Evolutionary conservation across 92 coral and sea anemone genomes (phyloP).

Genomic region (Epizoanthus stellaris): DNA sequence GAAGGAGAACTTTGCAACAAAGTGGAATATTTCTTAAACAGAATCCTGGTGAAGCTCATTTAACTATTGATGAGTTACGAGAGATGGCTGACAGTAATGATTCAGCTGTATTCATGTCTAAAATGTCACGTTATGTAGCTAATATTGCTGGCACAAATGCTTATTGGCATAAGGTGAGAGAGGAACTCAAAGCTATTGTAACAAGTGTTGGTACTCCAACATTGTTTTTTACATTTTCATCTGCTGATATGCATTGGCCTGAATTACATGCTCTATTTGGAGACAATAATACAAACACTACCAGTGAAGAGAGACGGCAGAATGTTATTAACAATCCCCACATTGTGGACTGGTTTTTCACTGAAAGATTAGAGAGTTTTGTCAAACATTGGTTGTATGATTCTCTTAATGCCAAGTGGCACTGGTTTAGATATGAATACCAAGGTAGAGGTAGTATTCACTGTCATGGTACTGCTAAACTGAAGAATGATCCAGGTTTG

Average conservation of each 20-base stretch:
- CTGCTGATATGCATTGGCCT: slow-evolving; percentile 49
- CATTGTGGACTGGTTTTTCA: slow-evolving; percentile 4
- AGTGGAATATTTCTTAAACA: not conserved
- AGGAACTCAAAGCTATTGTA: slow-evolving; percentile 5
- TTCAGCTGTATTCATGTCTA: slow-evolving; percentile 62
- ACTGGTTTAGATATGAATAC: too few species aligned
- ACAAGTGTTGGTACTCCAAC: slow-evolving; percentile 74
- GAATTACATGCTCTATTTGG: slow-evolving; percentile 48
- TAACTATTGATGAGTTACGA: slow-evolving; percentile 70
- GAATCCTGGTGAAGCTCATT: slow-evolving; percentile 21
- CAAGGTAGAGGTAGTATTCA: too few species aligned
- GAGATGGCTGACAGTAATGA: slow-evolving; percentile 66
- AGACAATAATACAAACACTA: slow-evolving; percentile 16
- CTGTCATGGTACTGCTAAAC: too few species aligned
- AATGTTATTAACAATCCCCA: slow-evolving; percentile 78
- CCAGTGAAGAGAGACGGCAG: slow-evolving; percentile 66
- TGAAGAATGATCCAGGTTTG: slow-evolving; percentile 30
- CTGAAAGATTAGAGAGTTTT: too few species aligned
- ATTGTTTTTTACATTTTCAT: slow-evolving; percentile 74
- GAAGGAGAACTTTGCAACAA: slow-evolving; percentile 66
- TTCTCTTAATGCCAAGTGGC: too few species aligned
- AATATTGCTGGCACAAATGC: slow-evolving; percentile 40
- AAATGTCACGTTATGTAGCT: slow-evolving; percentile 75
- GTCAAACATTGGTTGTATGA: too few species aligned
- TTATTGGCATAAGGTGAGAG: too few species aligned